Conservation (phyloP, 2,888 invertebrate genomes). For the Tenodera sinensis region DNA sequence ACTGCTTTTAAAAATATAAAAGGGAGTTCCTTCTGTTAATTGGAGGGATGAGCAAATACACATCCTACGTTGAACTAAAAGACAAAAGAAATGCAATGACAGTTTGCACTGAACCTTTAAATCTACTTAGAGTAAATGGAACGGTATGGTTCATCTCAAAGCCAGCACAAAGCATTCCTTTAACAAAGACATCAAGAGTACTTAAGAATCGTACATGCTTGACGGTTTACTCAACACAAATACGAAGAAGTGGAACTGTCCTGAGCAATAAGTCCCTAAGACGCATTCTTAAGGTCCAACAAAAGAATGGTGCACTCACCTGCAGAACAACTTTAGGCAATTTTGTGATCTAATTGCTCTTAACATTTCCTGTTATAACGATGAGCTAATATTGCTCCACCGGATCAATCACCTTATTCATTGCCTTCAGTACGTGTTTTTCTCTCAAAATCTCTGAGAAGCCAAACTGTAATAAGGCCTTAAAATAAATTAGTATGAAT, state of each 20-base stretch:
- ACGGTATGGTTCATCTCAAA: not conserved
- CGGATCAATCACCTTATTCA: too few relatives aligned
- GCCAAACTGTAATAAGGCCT: too few relatives aligned
- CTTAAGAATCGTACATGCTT: not conserved
- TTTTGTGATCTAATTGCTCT: too few relatives aligned
- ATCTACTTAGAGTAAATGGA: not conserved
- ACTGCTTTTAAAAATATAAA: too few relatives aligned
- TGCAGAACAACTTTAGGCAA: too few relatives aligned
- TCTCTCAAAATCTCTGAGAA: too few relatives aligned
- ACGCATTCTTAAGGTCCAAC: not conserved
- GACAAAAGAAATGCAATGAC: not conserved
- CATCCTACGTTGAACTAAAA: not conserved
- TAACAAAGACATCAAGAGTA: not conserved
- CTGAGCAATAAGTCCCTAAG: not conserved
- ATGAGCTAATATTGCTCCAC: too few relatives aligned
- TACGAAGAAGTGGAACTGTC: not conserved
- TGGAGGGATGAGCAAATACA: not conserved
- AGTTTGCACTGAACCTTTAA: not conserved
- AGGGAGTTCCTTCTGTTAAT: not conserved
- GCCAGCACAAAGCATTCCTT: not conserved
- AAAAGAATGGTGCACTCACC: not conserved
- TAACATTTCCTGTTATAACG: too few relatives aligned
- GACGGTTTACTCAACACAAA: not conserved
- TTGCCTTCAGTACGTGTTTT: too few relatives aligned
- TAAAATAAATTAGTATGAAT: too few relatives aligned